Evolutionary conservation across 1,140 invertebrate species (phyloP).

Genomic region (Cheumatopsyche charites): DNA sequence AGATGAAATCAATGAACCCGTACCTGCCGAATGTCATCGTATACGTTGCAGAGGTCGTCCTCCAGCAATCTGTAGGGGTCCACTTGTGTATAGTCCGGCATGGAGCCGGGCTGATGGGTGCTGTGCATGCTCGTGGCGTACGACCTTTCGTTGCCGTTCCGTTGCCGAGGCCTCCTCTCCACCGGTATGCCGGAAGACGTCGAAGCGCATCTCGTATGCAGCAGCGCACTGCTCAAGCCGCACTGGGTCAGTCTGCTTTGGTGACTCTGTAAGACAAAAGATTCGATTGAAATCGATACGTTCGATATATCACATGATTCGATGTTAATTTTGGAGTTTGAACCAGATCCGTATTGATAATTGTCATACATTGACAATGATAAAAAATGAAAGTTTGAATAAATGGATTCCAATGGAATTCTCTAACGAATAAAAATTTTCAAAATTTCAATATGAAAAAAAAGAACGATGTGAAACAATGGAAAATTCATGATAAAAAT

Average conservation of each 20-base stretch:
- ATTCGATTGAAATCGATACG: background rate
- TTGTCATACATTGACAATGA: too few relatives aligned
- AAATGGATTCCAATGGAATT: too few relatives aligned
- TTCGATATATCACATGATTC: too few relatives aligned
- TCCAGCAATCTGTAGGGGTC: slow-evolving; percentile 86
- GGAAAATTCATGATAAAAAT: too few relatives aligned
- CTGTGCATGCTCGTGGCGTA: slow-evolving; percentile 58
- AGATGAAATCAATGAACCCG: slow-evolving; percentile 43
- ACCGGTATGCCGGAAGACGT: background rate
- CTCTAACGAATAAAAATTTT: too few relatives aligned
- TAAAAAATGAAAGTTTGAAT: too few relatives aligned
- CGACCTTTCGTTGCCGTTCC: slow-evolving; percentile 51
- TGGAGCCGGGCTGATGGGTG: slow-evolving; percentile 71
- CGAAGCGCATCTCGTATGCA: background rate
- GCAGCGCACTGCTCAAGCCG: slow-evolving; percentile 6
- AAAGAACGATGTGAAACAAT: too few relatives aligned
- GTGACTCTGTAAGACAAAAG: slow-evolving; percentile 36
- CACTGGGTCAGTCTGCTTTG: slow-evolving; percentile 26
- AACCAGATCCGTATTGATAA: too few relatives aligned
- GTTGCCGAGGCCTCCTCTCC: slow-evolving; percentile 48
- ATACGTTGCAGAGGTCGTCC: slow-evolving; percentile 82
- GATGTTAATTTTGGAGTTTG: too few relatives aligned
- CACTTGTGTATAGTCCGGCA: slow-evolving; percentile 74
- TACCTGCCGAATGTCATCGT: slow-evolving; percentile 82
- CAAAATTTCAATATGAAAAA: too few relatives aligned